phyloP scores from a whole-genome alignment of 53 echinoderm and acorn worm genomes.

The Apostichopus leukothele region DNA sequence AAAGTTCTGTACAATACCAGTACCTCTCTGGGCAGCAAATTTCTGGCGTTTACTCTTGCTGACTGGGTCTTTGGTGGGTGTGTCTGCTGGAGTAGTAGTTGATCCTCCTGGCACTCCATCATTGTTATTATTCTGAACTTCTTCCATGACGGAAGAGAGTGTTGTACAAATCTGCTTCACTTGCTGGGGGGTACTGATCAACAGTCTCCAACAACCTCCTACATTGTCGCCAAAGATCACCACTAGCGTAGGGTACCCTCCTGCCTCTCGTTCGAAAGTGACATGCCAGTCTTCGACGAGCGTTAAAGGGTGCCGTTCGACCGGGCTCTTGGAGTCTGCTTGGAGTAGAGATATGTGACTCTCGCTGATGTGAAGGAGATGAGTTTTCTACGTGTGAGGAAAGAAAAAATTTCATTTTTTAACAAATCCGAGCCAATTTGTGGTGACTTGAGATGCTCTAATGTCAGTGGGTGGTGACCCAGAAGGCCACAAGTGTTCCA shows the following conservation, averaged over 20 bases:
- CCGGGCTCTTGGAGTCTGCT: constrained; percentile 70
- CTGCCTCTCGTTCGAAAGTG: constrained; percentile 64
- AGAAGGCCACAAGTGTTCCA: no score
- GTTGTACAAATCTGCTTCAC: constrained; percentile 81
- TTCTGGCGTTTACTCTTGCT: neutral
- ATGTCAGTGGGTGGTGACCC: no score
- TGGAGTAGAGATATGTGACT: constrained; percentile 77
- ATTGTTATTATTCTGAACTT: constrained; percentile 63
- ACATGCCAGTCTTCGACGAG: constrained; percentile 87
- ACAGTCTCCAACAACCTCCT: constrained; percentile 68
- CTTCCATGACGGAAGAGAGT: constrained; percentile 83
- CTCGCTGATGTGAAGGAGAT: constrained; percentile 40
- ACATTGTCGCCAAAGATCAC: constrained; percentile 72
- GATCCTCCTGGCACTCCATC: constrained; percentile 18
- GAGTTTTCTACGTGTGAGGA: constrained; percentile 2
- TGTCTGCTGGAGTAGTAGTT: constrained; percentile 23
- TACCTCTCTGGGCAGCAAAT: constrained; percentile 31
- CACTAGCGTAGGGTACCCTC: constrained; percentile 71
- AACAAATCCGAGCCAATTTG: no score
- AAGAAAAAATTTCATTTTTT: neutral
- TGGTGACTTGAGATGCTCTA: no score
- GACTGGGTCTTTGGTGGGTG: constrained; percentile 1
- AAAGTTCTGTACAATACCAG: no score
- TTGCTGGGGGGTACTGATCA: constrained; percentile 75
- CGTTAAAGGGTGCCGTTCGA: constrained; percentile 69